Evolutionary conservation across 2,888 invertebrate species (phyloP).

Genomic region (Anthophora plumipes): DNA sequence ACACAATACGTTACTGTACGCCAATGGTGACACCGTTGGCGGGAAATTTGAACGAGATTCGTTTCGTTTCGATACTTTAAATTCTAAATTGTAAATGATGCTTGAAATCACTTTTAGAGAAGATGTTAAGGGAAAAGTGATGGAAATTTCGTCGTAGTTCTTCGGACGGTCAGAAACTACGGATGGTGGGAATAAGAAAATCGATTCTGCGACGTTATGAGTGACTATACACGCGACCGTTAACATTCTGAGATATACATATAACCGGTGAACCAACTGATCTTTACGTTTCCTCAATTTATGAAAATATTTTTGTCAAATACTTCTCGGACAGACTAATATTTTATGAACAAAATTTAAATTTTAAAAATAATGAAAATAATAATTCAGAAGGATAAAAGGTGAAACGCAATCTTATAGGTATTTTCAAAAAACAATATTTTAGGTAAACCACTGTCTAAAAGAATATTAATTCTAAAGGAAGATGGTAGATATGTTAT

Average conservation of each 20-base stretch:
- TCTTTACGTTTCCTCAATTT: neutral
- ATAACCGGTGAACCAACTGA: neutral
- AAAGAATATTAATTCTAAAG: no score
- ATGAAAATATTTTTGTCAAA: neutral
- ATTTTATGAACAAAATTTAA: neutral
- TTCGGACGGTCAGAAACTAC: conserved; percentile 19
- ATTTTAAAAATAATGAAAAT: neutral
- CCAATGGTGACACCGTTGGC: conserved; percentile 2
- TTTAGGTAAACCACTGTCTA: no score
- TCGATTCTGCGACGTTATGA: conserved; percentile 44
- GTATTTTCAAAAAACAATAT: no score
- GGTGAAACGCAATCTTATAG: no score
- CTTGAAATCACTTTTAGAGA: neutral
- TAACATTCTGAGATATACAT: conserved; percentile 30
- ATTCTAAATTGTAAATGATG: neutral
- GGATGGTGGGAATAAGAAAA: conserved; percentile 50
- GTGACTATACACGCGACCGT: conserved; percentile 46
- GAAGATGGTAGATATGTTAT: no score
- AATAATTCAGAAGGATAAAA: neutral
- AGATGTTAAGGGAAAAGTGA: neutral
- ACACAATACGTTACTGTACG: neutral
- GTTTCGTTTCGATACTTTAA: neutral
- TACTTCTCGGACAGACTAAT: no score
- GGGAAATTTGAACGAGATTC: conserved; percentile 24
- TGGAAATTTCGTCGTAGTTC: neutral